A percentile compares a stretch with the other conserved stretches of the same genome.
phyloP scores from a whole-genome alignment of 1,140 invertebrate species.

The Choristoneura fumiferana region DNA sequence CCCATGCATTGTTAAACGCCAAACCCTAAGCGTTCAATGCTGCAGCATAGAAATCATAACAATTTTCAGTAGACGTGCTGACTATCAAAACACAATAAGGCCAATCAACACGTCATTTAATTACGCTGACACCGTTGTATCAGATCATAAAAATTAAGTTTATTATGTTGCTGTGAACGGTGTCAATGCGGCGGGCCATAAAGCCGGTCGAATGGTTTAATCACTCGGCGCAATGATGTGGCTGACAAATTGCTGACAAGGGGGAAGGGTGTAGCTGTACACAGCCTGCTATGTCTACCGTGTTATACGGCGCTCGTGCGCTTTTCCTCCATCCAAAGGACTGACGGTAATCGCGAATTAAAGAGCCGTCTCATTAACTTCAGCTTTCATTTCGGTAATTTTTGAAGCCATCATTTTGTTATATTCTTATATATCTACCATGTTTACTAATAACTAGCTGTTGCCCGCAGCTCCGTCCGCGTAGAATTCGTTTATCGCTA shows the following conservation, averaged over 20 bases:
- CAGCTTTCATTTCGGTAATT: not conserved
- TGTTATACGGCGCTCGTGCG: not conserved
- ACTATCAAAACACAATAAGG: not conserved
- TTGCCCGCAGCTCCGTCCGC: no score
- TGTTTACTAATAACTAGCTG: no score
- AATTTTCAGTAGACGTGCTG: not conserved
- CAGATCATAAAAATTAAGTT: conserved; percentile 34
- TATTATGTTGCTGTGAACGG: conserved; percentile 23
- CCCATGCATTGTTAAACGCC: not conserved
- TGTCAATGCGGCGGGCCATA: conserved; percentile 31
- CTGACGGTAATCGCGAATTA: conserved; percentile 1
- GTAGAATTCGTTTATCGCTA: no score
- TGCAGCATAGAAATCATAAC: not conserved
- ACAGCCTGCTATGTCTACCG: not conserved
- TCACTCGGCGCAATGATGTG: conserved; percentile 51
- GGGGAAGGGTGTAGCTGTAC: conserved; percentile 12
- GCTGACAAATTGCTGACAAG: conserved; percentile 57
- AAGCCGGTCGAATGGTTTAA: conserved; percentile 41
- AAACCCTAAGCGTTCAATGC: not conserved
- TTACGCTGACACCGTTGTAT: conserved; percentile 11
- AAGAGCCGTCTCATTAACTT: conserved; percentile 8
- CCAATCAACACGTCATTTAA: not conserved
- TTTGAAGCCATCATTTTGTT: not conserved
- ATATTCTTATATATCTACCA: no score
- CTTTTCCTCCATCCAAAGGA: not conserved